phyloP scores from a whole-genome alignment of 2,888 invertebrate genomes.

The Dicyrtoma fusca region DNA sequence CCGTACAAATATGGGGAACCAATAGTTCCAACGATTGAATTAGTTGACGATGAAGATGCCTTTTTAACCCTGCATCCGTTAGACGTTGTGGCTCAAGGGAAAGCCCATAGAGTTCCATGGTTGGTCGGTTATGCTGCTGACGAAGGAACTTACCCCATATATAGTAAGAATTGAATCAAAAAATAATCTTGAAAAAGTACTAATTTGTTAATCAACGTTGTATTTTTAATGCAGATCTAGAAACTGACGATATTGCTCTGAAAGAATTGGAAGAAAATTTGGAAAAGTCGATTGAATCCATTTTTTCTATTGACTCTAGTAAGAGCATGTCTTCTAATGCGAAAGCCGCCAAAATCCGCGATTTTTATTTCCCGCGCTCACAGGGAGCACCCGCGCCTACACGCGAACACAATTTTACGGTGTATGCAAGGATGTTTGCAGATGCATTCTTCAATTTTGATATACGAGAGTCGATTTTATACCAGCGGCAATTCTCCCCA shows the following conservation, averaged over 20 bases:
- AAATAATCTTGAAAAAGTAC: no score
- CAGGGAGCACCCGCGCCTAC: background rate
- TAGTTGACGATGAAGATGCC: constrained; percentile 17
- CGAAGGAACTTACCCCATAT: constrained; percentile 1
- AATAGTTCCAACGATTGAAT: constrained; percentile 9
- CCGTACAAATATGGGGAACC: constrained; percentile 1
- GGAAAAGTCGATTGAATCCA: no score
- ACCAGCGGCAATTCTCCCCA: constrained; percentile 6
- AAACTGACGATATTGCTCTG: no score
- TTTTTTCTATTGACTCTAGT: no score
- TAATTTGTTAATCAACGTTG: no score
- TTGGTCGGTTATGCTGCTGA: constrained; percentile 16
- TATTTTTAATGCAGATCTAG: background rate
- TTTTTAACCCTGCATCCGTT: constrained; percentile 7
- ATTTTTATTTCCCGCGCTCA: background rate
- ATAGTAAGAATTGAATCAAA: background rate
- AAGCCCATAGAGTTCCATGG: constrained; percentile 8
- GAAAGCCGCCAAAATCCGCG: background rate
- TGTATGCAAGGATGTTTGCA: background rate
- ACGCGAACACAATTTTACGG: background rate
- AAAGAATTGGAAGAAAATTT: background rate
- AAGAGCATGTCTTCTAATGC: no score
- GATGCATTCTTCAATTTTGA: constrained; percentile 13
- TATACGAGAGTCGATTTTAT: background rate
- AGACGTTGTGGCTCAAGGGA: background rate